Evolutionary conservation across 2,888 invertebrate species (phyloP), one percentile per base, ranked within the genome.

Genomic region (Drosophila imparisetae): DNA sequence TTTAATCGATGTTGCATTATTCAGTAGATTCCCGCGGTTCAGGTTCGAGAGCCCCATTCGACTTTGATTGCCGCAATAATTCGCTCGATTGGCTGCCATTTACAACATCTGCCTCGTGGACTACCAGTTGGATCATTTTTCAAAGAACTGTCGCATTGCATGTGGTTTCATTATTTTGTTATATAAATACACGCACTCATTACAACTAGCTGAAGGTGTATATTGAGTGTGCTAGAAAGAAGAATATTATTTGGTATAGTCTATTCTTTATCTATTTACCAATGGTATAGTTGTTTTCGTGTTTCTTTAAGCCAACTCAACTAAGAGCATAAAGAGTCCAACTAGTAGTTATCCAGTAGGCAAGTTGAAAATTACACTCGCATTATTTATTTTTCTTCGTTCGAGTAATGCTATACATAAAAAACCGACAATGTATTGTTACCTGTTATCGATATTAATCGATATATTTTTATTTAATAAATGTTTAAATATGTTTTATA

Each of bases 51-150:
- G 32, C 32, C 10, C 11, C 32, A 11, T 34, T 15, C 15, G 36
- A 61, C 29, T 59, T 57, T 42, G 21, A 52, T 30, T 49, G 45
- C 21, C 49, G 54, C 60, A 29, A 58, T 79, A 70, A 80, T 60
- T 57, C 64, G 54, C 59, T 62, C 64, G 59, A 80, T 72, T 71
- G 68, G 75, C 78, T 66, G 81, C 66, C 75, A 68, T 64, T 78
- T 69, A 69, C 68, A 61, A 64, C 57, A 73, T 54, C 61, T 62
- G 59, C 27, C 49, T 58, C 54, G 27, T 58, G 53, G 67, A 58
- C 36, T 30, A 50, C 65, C 53, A 58, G 64, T 53, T 63, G 81
- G 48, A 38, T 34, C 38, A 36, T 24, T 48, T 59, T 63, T 21
- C 48, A 60, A 30, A 58, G 15, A 32, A 40, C 30, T 40, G n/a